phyloP scores from a whole-genome alignment of 2,113 vertebrate species.

The Romanogobio albipinnatus region DNA sequence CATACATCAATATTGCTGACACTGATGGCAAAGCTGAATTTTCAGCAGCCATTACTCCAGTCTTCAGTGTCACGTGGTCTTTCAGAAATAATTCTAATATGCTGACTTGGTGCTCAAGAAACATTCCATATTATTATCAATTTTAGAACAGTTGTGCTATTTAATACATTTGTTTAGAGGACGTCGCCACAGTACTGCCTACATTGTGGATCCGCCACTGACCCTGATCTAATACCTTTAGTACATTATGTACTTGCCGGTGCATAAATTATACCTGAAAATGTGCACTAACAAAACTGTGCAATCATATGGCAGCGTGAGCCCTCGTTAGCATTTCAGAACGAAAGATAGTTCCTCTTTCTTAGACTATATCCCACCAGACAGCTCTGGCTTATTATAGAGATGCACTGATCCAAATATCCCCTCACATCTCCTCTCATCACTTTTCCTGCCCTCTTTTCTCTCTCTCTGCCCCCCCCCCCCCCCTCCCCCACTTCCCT shows the following conservation, averaged over 20 bases:
- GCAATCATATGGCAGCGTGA: conserved; percentile 30
- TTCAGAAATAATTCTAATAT: neutral
- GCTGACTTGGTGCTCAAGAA: neutral
- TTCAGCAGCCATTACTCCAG: no score
- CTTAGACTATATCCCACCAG: conserved; percentile 54
- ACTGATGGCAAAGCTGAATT: no score
- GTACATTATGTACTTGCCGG: neutral
- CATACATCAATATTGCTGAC: no score
- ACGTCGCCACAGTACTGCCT: neutral
- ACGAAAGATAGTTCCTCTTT: conserved; percentile 51
- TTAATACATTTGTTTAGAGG: neutral
- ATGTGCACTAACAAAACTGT: conserved; percentile 31
- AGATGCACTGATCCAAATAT: conserved; percentile 55
- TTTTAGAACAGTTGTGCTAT: neutral
- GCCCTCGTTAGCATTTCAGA: conserved; percentile 39
- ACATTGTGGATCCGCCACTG: neutral
- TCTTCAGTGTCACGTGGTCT: neutral
- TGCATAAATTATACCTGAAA: conserved; percentile 8
- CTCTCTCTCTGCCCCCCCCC: neutral
- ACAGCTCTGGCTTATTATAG: conserved; percentile 53
- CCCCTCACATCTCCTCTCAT: conserved; percentile 47
- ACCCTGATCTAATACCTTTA: neutral
- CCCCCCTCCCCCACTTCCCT: conserved; percentile 3
- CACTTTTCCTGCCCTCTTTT: conserved; percentile 43
- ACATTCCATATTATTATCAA: neutral